These are phyloP conservation scores for Rotaria socialis DNA, from an alignment of 2,888 invertebrate genomes.

Conservation along the genomic window DNA sequence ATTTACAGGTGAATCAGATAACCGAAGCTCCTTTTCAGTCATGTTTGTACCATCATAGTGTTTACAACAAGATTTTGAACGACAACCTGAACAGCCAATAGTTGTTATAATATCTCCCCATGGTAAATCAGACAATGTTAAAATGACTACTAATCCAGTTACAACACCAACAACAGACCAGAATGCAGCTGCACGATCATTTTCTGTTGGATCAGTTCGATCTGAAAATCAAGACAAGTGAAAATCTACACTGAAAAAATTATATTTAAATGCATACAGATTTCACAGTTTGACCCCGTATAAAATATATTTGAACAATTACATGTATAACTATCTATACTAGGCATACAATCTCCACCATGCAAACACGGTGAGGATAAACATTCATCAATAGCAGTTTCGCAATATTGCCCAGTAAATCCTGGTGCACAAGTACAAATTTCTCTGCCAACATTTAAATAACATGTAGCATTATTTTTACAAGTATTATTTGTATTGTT, in stretches of 20 bases:
- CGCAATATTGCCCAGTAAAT: conserved; percentile 37
- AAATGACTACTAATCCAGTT: neutral
- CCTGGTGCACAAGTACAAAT: conserved; percentile 39
- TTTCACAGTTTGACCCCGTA: conserved; percentile 47
- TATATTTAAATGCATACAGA: conserved; percentile 47
- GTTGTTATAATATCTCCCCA: neutral
- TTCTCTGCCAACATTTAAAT: conserved; percentile 39
- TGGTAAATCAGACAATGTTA: conserved; percentile 22
- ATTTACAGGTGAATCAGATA: neutral
- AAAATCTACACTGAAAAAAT: neutral
- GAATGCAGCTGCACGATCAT: neutral
- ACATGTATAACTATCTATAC: conserved; percentile 43
- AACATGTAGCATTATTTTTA: conserved; percentile 42
- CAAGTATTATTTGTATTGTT: conserved; percentile 25
- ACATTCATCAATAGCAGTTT: conserved; percentile 39
- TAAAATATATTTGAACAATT: conserved; percentile 38
- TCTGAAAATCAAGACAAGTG: neutral
- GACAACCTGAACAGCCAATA: neutral
- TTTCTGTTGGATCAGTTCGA: neutral
- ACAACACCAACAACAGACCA: neutral
- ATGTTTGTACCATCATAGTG: neutral
- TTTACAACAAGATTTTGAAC: neutral
- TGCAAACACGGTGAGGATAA: conserved; percentile 43
- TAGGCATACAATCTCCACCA: conserved; percentile 35
- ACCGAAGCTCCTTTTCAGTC: neutral